A percentile compares a stretch with the other conserved stretches of the same genome.
Conservation (phyloP, 2,113 vertebrate genomes). For the Deroptyus accipitrinus region DNA sequence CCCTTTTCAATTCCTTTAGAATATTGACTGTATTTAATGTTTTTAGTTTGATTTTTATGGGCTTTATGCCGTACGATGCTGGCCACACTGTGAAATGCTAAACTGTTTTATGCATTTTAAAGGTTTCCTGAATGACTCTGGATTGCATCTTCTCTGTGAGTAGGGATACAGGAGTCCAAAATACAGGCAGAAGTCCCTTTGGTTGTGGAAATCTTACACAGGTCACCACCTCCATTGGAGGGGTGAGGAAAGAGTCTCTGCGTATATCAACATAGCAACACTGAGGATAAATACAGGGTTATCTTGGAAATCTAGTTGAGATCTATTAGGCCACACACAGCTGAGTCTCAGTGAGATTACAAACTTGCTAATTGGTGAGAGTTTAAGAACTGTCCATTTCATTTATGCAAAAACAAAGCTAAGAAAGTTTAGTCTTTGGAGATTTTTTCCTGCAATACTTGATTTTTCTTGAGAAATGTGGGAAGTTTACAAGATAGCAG, state of each 20-base stretch:
- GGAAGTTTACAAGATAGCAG: neutral
- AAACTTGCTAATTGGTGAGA: neutral
- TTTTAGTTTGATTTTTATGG: neutral
- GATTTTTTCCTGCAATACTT: neutral
- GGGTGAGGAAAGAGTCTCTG: neutral
- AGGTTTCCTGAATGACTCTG: neutral
- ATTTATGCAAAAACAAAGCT: neutral
- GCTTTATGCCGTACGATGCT: neutral
- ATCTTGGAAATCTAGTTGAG: neutral
- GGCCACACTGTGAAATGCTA: neutral
- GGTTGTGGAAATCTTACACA: neutral
- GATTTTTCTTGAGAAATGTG: neutral
- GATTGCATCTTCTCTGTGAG: neutral
- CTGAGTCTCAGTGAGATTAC: neutral
- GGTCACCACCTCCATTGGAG: neutral
- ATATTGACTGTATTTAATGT: neutral
- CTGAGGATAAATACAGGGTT: neutral
- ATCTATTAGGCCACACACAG: neutral
- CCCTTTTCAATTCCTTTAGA: neutral
- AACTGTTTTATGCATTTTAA: neutral
- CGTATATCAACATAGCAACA: neutral
- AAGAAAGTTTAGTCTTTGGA: neutral
- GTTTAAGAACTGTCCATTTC: neutral
- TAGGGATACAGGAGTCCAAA: neutral
- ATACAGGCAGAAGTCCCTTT: neutral